These are phyloP conservation scores for Listronotus oregonensis DNA, from an alignment of 1,140 invertebrate genomes.

Conservation along the genomic window DNA sequence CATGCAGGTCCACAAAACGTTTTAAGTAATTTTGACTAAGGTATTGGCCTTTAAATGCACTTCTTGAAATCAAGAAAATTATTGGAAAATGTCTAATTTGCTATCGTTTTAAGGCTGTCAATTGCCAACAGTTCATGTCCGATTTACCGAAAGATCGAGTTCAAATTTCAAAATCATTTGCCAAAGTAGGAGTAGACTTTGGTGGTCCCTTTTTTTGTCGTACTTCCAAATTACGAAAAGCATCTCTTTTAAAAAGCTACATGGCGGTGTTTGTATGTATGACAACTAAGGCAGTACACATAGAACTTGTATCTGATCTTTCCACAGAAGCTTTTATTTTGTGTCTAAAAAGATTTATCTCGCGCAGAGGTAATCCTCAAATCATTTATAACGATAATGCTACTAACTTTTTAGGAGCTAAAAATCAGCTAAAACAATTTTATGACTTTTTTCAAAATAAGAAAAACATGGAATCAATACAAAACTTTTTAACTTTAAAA, in stretches of 20 bases:
- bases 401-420: neutral
- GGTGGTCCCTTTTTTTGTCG: neutral
- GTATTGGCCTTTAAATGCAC: constrained; percentile 42
- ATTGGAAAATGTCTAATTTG: constrained; percentile 35
- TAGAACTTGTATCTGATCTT: constrained; percentile 1
- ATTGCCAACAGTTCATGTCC: constrained; percentile 44
- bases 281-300: neutral
- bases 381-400: constrained; percentile 9
- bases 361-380: constrained; percentile 1
- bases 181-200: neutral
- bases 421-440: neutral
- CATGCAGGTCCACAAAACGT: constrained; percentile 22
- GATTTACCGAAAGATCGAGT: constrained; percentile 25
- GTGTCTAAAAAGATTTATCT: neutral
- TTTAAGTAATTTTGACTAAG: neutral
- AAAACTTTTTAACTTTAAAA: neutral
- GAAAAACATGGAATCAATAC: neutral
- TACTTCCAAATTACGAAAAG: too few relatives aligned
- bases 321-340: constrained; percentile 1
- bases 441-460: neutral
- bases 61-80: constrained; percentile 36
- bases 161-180: neutral
- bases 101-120: constrained; percentile 25
- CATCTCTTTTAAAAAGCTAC: neutral
- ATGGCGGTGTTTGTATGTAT: neutral